Evolutionary conservation across 1,140 invertebrate species (phyloP).

Genomic region (Stegodyphus mimosarum): DNA sequence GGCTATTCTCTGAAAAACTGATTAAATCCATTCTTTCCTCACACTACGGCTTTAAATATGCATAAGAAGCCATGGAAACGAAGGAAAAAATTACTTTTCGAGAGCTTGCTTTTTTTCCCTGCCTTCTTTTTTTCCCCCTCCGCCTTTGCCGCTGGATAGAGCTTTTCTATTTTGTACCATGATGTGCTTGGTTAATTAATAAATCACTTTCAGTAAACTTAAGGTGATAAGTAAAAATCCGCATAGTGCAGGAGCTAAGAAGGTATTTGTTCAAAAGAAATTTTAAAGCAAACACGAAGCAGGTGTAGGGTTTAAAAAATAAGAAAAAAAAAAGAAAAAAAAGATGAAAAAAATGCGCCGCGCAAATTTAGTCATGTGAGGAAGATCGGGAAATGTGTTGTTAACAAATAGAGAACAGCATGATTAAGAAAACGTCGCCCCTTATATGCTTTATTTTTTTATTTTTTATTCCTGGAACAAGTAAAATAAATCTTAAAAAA

Average conservation of each 20-base stretch:
- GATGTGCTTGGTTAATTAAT: slow-evolving; percentile 55
- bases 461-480: not conserved
- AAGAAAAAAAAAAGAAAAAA: not conserved
- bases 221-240: slow-evolving; percentile 54
- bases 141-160: not conserved
- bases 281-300: slow-evolving; percentile 30
- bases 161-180: not conserved
- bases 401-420: slow-evolving; percentile 8
- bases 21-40: slow-evolving; percentile 58
- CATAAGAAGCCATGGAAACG: slow-evolving; percentile 50
- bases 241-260: not conserved
- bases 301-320: slow-evolving; percentile 15
- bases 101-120: slow-evolving; percentile 40
- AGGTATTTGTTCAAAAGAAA: slow-evolving; percentile 29
- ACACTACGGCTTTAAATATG: slow-evolving; percentile 48
- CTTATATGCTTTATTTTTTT: not conserved
- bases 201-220: slow-evolving; percentile 57
- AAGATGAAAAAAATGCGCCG: not conserved
- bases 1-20: slow-evolving; percentile 47
- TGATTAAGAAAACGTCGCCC: not conserved
- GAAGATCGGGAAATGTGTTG: slow-evolving; percentile 7
- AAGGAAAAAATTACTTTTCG: slow-evolving; percentile 23
- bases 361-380: not conserved
- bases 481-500: not conserved
- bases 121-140: slow-evolving; percentile 12